Evolutionary conservation across 92 coral and sea anemone genomes (phyloP), one percentile per base, ranked within the genome.

Genomic region (Palythoa heliodiscus): DNA sequence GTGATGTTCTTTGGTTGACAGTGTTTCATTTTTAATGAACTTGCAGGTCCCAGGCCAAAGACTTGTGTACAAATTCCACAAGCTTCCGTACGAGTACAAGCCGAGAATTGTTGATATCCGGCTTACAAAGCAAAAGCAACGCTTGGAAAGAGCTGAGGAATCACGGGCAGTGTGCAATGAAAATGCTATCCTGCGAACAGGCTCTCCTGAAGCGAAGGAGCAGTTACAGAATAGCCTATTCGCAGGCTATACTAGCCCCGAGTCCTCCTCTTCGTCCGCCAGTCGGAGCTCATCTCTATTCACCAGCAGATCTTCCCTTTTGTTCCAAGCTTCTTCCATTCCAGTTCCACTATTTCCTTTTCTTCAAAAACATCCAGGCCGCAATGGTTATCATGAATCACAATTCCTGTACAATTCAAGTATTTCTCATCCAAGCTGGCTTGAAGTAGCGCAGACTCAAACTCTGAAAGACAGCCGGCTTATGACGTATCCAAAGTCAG

Each of bases 51-150:
- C 60, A 39, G 84, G 84, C 3, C 84, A 80, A 22, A 64, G 73
- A 48, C 84, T 80, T 64, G 84, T 80, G 3, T 80, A 80, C 73
- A 80, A 80, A 68, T 80, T 80, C 11, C 63, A 80, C 84, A 80
- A 80, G 70, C 74, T 80, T 24, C 84, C 84, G 11, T 80, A 80
- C 22, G 84, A 80, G 60, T 80, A 80, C 63, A 66, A 80, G 58
- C 84, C 84, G 47, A 47, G 75, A 80, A 80, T 80, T 11, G 84
- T 80, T 20, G 74, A 20, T 38, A 80, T 80, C 47, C 84, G 84
- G 7, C 74, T 40, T 47, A 63, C 73, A 23, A 80, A 80, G 17
- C 73, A 80, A 25, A 67, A 40, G 9, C 75, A 80, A 35, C 39
- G 5, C 8, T 70, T 29, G 38, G 69, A 54, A 77, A 25, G 14